Evolutionary conservation across 2,113 vertebrate genomes (phyloP), one percentile per base, ranked within the genome.

Genomic region (Alces alces): DNA sequence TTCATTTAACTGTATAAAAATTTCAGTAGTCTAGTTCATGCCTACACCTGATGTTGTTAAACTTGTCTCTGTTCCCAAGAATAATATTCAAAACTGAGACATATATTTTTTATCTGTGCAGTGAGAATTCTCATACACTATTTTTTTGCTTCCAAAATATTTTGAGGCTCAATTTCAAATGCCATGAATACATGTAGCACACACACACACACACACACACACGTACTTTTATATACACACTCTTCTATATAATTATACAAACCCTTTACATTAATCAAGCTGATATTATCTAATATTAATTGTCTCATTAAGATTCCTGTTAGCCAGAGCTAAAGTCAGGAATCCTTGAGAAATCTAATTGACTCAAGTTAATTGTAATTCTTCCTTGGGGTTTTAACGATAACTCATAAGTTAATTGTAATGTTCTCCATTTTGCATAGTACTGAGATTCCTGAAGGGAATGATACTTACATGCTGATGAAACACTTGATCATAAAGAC

Each of bases 241-340:
- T 36, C 39, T 33, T 73, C 60, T 92, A 79, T 96, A 25, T 89
- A 95, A 96, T 96, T 98, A 95, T 79, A 98, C 97, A 95, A 98
- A 97, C 84, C 89, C 92, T 98, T 94, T 91, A 96, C 98, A 98
- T 98, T 97, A 99, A 98, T 98, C 97, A 98, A 98, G 95, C 87
- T 98, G 97, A 98, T 98, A 99, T 98, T 98, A 99, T 96, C 97
- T 98, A 98, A 98, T 98, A 98, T 98, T 99, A 98, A 98, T 98
- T 96, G 97, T 98, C 98, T 98, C 98, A 98, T 98, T 98, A 99
- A 98, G 97, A 98, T 97, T 98, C 96, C 95, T 97, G 95, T 97
- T 98, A 98, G 96, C 95, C 97, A 98, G 94, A 98, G 91, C 97
- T 98, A 94, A 97, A 98, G 97, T 98, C 97, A 98, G 97, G 97